These are phyloP conservation scores for Cabera pusaria DNA, from an alignment of 2,888 invertebrate species.

Conservation along the genomic window DNA sequence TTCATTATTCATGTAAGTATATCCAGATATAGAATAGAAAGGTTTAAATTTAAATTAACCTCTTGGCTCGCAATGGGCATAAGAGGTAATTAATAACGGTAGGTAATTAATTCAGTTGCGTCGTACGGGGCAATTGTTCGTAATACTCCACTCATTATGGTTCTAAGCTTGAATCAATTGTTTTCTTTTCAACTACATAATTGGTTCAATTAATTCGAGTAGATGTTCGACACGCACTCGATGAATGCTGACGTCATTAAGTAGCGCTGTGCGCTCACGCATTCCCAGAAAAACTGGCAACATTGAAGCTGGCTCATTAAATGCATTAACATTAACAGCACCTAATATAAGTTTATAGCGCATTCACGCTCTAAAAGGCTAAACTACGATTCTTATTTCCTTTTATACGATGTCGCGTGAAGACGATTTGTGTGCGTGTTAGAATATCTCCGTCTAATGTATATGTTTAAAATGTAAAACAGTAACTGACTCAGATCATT, in stretches of 20 bases:
- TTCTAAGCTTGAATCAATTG: conserved; percentile 64
- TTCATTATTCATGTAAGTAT: conserved; percentile 19
- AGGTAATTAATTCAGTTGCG: conserved; percentile 52
- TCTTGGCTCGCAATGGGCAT: no score
- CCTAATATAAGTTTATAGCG: conserved; percentile 56
- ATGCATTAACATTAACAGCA: conserved; percentile 52
- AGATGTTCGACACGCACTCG: conserved; percentile 58
- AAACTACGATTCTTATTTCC: conserved; percentile 44
- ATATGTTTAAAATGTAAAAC: no score
- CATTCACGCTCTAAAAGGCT: conserved; percentile 50
- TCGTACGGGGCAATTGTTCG: conserved; percentile 58
- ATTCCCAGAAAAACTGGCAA: conserved; percentile 54
- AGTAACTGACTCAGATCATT: no score
- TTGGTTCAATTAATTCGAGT: conserved; percentile 75
- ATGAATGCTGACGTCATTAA: conserved; percentile 68
- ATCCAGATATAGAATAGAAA: conserved; percentile 22
- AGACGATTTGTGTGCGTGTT: conserved; percentile 29
- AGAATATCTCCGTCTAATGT: no score
- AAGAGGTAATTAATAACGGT: no score
- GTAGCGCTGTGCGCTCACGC: conserved; percentile 69
- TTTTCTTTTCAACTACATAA: conserved; percentile 77
- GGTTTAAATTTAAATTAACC: conserved; percentile 51
- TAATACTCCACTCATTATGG: conserved; percentile 63
- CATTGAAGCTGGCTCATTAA: conserved; percentile 52
- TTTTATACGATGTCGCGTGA: conserved; percentile 38